Evolutionary conservation across 2,888 invertebrate species (phyloP).

Genomic region (Oscheius sp.): DNA sequence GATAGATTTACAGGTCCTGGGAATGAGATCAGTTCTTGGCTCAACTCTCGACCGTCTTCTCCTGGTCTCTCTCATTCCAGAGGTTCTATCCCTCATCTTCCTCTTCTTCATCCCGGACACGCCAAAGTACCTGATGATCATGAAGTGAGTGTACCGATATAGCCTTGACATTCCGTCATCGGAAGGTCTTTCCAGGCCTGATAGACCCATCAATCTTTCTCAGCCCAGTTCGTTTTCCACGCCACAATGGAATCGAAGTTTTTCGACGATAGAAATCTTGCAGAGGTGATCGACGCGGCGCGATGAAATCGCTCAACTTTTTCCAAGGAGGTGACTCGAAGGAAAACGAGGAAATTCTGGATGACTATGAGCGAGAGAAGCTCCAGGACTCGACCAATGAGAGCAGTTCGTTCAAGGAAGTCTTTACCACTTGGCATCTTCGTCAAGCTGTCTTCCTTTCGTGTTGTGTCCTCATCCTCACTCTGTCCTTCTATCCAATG

Average conservation of each 20-base stretch:
- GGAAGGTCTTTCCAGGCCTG: conserved; percentile 18
- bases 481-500: conserved; percentile 67
- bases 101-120: conserved; percentile 65
- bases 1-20: conserved; percentile 43
- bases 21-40: conserved; percentile 65
- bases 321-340: conserved; percentile 58
- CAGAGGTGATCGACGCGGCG: conserved; percentile 57
- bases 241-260: background rate
- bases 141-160: conserved; percentile 41
- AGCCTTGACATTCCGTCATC: conserved; percentile 16
- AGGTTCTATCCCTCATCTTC: conserved; percentile 56
- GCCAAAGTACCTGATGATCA: conserved; percentile 66
- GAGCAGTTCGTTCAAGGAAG: conserved; percentile 44
- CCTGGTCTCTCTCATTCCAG: conserved; percentile 61
- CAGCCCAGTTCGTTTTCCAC: conserved; percentile 16
- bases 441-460: conserved; percentile 63
- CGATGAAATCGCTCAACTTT: conserved; percentile 60
- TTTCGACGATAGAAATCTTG: background rate
- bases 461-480: conserved; percentile 59
- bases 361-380: conserved; percentile 57
- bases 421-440: conserved; percentile 65
- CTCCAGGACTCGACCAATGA: conserved; percentile 37
- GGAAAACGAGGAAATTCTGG: conserved; percentile 49
- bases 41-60: conserved; percentile 58
- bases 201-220: conserved; percentile 15